Percentiles rank a stretch among this genome's conserved stretches.
phyloP scores from a whole-genome alignment of 2,113 vertebrate genomes.

The Chaenocephalus aceratus region DNA sequence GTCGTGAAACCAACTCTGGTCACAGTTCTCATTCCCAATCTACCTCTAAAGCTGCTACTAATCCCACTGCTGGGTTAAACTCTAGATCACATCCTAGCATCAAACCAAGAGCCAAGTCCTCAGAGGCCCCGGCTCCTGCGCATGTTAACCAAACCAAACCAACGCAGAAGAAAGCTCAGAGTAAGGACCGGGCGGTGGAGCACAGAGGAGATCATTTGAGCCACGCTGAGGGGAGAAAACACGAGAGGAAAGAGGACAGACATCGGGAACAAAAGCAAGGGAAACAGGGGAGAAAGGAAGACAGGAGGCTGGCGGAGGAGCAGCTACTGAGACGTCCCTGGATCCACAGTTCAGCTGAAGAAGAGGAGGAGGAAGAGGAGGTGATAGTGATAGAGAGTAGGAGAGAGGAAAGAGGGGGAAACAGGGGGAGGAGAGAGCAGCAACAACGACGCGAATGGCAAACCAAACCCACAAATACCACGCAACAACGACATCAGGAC shows the following conservation, averaged over 20 bases:
- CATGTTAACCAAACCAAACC: constrained; percentile 50
- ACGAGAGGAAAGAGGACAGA: constrained; percentile 55
- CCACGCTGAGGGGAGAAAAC: constrained; percentile 44
- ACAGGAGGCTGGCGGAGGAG: constrained; percentile 86
- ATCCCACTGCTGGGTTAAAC: constrained; percentile 32
- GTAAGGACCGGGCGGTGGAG: constrained; percentile 65
- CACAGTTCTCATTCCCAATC: constrained; percentile 54
- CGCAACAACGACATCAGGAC: constrained; percentile 31
- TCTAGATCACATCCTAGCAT: constrained; percentile 40
- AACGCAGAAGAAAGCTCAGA: constrained; percentile 59
- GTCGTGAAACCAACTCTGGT: constrained; percentile 43
- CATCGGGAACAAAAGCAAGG: constrained; percentile 51
- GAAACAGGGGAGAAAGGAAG: constrained; percentile 68
- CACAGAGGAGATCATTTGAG: constrained; percentile 37
- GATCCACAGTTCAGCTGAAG: constrained; percentile 80
- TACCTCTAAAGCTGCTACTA: constrained; percentile 48
- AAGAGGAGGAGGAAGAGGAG: constrained; percentile 80
- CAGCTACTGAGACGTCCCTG: constrained; percentile 81
- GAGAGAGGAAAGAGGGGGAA: constrained; percentile 68
- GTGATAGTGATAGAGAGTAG: constrained; percentile 76
- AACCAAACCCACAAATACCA: constrained; percentile 50
- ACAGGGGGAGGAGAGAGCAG: constrained; percentile 71
- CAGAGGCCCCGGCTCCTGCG: constrained; percentile 43
- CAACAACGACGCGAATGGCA: constrained; percentile 61
- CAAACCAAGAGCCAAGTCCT: constrained; percentile 62